A percentile compares a stretch with the other conserved stretches of the same genome.
Conservation (phyloP, 2,113 vertebrate genomes). For the Speoplatyrhinus poulsoni region DNA sequence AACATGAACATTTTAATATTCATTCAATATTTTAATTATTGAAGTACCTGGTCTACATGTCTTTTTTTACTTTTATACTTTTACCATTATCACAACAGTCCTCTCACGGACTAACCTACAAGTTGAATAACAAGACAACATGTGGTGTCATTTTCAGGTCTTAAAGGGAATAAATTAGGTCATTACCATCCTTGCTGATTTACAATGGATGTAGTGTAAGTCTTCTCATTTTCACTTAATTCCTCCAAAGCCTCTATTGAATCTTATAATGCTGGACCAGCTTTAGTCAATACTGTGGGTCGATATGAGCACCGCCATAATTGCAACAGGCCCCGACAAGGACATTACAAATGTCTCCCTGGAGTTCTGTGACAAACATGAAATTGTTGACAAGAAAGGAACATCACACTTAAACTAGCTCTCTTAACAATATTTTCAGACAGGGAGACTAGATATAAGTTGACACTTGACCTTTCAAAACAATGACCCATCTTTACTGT, state of each 20-base stretch:
- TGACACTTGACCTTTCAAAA: conserved; percentile 42
- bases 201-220: conserved; percentile 28
- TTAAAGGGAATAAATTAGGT: too few relatives aligned
- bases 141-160: too few relatives aligned
- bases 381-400: conserved; percentile 42
- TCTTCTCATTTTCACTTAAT: conserved; percentile 50
- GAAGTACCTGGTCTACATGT: too few relatives aligned
- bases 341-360: conserved; percentile 65
- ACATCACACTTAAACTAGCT: conserved; percentile 13
- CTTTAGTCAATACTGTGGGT: conserved; percentile 62
- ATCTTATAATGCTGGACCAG: conserved; percentile 53
- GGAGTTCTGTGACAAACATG: conserved; percentile 51
- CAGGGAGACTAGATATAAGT: conserved; percentile 25
- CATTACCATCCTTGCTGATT: conserved; percentile 8
- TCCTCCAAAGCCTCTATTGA: conserved; percentile 40
- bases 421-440: conserved; percentile 37
- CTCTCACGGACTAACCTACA: too few relatives aligned
- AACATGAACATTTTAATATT: too few relatives aligned
- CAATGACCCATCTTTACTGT: neutral
- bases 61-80: too few relatives aligned
- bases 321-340: conserved; percentile 55
- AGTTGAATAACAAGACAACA: too few relatives aligned
- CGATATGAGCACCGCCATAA: conserved; percentile 56
- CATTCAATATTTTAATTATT: too few relatives aligned
- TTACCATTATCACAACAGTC: too few relatives aligned